Evolutionary conservation across 2,888 invertebrate species (phyloP), one percentile per base, ranked within the genome.

Genomic region (Tortricodes alternella): DNA sequence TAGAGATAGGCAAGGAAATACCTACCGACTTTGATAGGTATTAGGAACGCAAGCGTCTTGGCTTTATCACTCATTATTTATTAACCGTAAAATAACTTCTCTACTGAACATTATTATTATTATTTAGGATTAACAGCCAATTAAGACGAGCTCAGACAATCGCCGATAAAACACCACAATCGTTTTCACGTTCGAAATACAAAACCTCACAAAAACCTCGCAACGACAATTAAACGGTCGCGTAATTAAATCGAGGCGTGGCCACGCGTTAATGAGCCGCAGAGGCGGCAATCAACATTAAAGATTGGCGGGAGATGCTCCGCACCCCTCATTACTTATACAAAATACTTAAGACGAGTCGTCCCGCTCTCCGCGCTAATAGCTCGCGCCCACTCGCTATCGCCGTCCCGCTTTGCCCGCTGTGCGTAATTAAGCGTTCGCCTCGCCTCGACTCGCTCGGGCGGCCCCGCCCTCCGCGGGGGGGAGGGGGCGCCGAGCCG

Each of bases 301-400:
- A 90, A 90, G 89, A 89, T 89, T 90, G 89, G 90, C 90, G 90
- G 88, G 89, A 90, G 90, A 89, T 89, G 89, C 76, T 87, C 80
- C 80, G 87, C 89, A 79, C 91, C 91, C 83, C 91, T 90, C 89
- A 91, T 91, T 91, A 91, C 90, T 91, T 91, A 91, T 91, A 91
- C 91, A 91, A 91, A 91, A 91, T 90, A 90, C 90, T 89, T 89
- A 89, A 90, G 90, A 88, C 89, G 89, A 89, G 87, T 87, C 92
- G 90, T 89, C 92, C 88, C 87, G 88, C 92, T 92, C 92, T 92
- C 92, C 91, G 92, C 84, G 92, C 92, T 93, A 93, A 92, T 92
- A 92, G 92, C 92, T 92, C 91, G 92, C 92, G 91, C 91, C 89
- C 90, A 85, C 89, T 87, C 80, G 70, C 81, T 89, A 87, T 85